These are phyloP conservation scores for Phortica variegata DNA, from an alignment of 1,140 invertebrate genomes.

Conservation along the genomic window DNA sequence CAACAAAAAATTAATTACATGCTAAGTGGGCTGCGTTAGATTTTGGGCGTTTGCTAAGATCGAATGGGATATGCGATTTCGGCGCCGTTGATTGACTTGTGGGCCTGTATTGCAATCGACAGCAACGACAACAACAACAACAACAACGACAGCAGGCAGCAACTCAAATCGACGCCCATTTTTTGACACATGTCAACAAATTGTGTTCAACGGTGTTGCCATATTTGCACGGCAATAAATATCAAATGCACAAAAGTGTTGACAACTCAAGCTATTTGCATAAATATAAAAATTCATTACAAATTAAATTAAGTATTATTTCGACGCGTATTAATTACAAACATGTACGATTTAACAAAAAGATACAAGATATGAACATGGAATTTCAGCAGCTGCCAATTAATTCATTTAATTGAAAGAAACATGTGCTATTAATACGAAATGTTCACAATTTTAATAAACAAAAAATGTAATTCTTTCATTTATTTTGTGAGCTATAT, in stretches of 20 bases:
- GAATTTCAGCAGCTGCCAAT: conserved; percentile 35
- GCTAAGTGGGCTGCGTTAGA: too few species aligned
- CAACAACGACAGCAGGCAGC: conserved; percentile 3
- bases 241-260: conserved; percentile 18
- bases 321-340: conserved; percentile 39
- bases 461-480: too few species aligned
- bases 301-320: conserved; percentile 24
- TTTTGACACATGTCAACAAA: conserved; percentile 36
- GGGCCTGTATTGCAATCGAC: background rate
- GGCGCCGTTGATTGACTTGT: background rate
- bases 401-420: conserved; percentile 48
- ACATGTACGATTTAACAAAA: background rate
- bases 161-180: conserved; percentile 25
- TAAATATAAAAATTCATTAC: conserved; percentile 3
- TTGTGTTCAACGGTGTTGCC: conserved; percentile 17
- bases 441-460: too few species aligned
- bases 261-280: conserved; percentile 38
- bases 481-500: too few species aligned
- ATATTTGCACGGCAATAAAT: conserved; percentile 23
- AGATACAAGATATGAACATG: conserved; percentile 21
- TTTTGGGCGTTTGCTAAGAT: too few species aligned
- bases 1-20: too few species aligned
- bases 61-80: too few species aligned
- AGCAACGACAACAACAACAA: too few species aligned
- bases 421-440: too few species aligned